phyloP scores from a whole-genome alignment of 2,888 invertebrate genomes.

The Lumbricus terrestris region DNA sequence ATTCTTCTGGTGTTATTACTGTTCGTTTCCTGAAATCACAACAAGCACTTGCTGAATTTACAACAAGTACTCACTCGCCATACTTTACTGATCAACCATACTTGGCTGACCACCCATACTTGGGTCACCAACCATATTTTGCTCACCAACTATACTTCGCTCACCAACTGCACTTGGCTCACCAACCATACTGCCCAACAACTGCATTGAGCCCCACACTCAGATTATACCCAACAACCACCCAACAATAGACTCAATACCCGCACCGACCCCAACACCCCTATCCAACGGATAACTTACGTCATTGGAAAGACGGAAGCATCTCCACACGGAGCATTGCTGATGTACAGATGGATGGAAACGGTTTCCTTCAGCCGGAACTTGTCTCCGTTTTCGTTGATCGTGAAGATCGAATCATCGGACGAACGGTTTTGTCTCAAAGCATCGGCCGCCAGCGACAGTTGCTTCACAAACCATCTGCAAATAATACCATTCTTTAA shows the following conservation, averaged over 20 bases:
- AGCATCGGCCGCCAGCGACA: background rate
- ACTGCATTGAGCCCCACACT: background rate
- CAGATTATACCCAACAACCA: too few species aligned
- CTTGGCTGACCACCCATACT: too few species aligned
- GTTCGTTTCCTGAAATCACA: background rate
- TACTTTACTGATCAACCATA: too few species aligned
- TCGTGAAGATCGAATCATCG: slow-evolving; percentile 45
- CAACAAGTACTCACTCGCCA: too few species aligned
- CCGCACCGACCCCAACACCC: too few species aligned
- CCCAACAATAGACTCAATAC: too few species aligned
- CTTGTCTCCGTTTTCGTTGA: slow-evolving; percentile 8
- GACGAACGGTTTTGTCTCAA: background rate
- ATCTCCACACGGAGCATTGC: slow-evolving; percentile 51
- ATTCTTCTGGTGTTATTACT: background rate
- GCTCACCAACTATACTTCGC: background rate
- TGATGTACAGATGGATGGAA: slow-evolving; percentile 49
- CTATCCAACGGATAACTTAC: background rate
- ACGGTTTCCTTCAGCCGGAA: slow-evolving; percentile 43
- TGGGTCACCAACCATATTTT: background rate
- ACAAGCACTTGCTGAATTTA: background rate
- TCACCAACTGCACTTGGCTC: background rate
- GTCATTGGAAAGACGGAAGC: slow-evolving; percentile 35
- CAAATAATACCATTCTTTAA: background rate
- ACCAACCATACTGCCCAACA: background rate
- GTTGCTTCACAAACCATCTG: slow-evolving; percentile 14